These are phyloP conservation scores for Clunio marinus DNA, from an alignment of 2,888 invertebrate genomes.

Conservation along the genomic window DNA sequence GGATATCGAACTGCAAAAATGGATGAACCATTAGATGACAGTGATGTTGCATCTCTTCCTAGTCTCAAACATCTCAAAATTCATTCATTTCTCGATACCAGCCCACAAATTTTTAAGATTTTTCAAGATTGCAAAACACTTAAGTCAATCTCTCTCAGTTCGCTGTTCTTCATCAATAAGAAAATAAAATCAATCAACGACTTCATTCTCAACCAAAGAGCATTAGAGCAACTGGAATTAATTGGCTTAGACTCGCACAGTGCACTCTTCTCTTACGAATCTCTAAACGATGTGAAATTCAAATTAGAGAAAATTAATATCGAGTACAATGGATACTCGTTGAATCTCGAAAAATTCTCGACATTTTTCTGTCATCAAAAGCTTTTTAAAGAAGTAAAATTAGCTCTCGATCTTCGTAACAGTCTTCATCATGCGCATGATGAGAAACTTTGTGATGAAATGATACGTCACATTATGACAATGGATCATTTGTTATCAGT, in stretches of 20 bases:
- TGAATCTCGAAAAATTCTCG: constrained; percentile 25
- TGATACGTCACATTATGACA: constrained; percentile 19
- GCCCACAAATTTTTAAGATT: constrained; percentile 27
- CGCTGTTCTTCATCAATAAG: constrained; percentile 27
- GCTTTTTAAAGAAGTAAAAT: constrained; percentile 24
- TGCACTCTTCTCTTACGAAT: constrained; percentile 16
- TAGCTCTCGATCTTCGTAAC: constrained; percentile 27
- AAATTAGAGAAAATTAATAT: constrained; percentile 29
- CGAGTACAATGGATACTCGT: constrained; percentile 28
- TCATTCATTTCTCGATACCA: constrained; percentile 30
- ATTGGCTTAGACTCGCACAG: constrained; percentile 30
- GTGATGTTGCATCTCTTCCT: constrained; percentile 12
- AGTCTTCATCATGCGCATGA: constrained; percentile 22
- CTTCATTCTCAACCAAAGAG: constrained; percentile 26
- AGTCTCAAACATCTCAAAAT: constrained; percentile 25
- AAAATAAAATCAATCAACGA: constrained; percentile 38
- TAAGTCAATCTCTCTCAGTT: constrained; percentile 20
- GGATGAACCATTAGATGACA: constrained; percentile 18
- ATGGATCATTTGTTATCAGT: constrained; percentile 12
- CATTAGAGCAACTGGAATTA: constrained; percentile 30
- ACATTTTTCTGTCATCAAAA: constrained; percentile 9
- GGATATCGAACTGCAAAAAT: constrained; percentile 24
- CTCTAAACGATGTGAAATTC: background rate
- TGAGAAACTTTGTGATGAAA: constrained; percentile 32
- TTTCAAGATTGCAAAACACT: constrained; percentile 12